Evolutionary conservation across 2,888 invertebrate genomes (phyloP), one percentile per base, ranked within the genome.

Genomic region (Brenthis ino): DNA sequence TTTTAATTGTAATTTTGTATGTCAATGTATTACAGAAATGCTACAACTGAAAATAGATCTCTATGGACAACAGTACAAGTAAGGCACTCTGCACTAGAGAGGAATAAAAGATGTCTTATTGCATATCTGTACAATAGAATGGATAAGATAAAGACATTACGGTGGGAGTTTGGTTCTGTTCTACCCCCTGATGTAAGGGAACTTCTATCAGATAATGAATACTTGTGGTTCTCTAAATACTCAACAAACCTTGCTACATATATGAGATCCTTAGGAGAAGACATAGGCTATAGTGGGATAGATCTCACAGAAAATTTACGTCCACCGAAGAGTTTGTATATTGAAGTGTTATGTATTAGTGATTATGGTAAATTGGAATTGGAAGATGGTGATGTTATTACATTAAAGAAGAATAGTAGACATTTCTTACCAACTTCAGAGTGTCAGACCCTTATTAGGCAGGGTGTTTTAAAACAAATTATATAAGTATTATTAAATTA

Each of bases 101-200:
- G 99, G 55, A 98, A 99, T 82, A 96, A 98, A 82, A 94, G 99
- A 50, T 99, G 99, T 82, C 92, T 99, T 0, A 89, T 98, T 0
- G 95, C 97, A 0, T 97, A 97, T 79, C 91, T 97, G 64, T 96
- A 97, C 84, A 97, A 96, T 79, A 94, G 99, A 74, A 93, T 99
- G 84, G 94, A 94, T 75, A 95, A 96, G 79, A 95, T 99, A 28
- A 95, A 96, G 77, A 95, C 96, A n/a, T 94, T 98, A 86, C 94
- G 99, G 58, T 99, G 99, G 99, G 97, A 98, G 80, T 97, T 98
- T 84, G 99, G 99, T 0, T 97, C 98, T 51, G 96, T 98, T 58
- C 86, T 99, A 66, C 99, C 99, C 0, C 86, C 95, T 0, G 98
- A 98, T 82, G 95, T 99, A 0, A 96, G 96, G 82, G 94, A 94